Evolutionary conservation across 1,140 invertebrate genomes (phyloP).

Genomic region (Heterodera carotae): DNA sequence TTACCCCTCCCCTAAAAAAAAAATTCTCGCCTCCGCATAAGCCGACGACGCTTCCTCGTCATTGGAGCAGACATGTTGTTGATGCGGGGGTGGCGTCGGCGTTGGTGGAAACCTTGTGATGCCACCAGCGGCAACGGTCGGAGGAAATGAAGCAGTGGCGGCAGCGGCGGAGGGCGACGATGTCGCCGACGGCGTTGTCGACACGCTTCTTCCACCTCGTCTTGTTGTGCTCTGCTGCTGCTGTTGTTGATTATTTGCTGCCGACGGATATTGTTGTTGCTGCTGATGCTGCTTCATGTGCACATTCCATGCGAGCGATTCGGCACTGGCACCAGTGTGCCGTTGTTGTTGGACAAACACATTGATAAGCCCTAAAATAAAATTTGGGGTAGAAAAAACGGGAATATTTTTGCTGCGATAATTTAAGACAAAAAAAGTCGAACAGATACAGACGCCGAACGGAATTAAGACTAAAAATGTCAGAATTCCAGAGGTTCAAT

Average conservation of each 20-base stretch:
- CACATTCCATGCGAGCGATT: neutral
- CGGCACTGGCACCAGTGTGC: neutral
- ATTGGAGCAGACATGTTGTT: neutral
- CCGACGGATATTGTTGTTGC: too few species aligned
- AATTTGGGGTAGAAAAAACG: neutral
- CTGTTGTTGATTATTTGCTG: neutral
- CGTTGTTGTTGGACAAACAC: slow-evolving; percentile 12
- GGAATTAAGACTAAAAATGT: too few species aligned
- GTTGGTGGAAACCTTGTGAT: neutral
- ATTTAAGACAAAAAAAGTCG: neutral
- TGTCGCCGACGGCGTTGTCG: neutral
- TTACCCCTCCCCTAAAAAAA: too few species aligned
- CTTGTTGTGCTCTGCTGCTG: neutral
- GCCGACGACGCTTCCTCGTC: neutral
- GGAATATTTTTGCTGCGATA: neutral
- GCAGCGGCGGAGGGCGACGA: neutral
- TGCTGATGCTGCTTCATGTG: neutral
- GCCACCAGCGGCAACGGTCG: neutral
- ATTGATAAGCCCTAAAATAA: neutral
- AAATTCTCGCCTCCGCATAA: neutral
- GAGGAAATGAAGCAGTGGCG: too few species aligned
- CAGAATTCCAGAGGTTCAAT: too few species aligned
- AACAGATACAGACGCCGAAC: too few species aligned
- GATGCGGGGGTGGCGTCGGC: neutral
- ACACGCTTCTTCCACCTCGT: neutral